phyloP scores from a whole-genome alignment of 2,113 vertebrate genomes.

The Nycticryphes semicollaris region DNA sequence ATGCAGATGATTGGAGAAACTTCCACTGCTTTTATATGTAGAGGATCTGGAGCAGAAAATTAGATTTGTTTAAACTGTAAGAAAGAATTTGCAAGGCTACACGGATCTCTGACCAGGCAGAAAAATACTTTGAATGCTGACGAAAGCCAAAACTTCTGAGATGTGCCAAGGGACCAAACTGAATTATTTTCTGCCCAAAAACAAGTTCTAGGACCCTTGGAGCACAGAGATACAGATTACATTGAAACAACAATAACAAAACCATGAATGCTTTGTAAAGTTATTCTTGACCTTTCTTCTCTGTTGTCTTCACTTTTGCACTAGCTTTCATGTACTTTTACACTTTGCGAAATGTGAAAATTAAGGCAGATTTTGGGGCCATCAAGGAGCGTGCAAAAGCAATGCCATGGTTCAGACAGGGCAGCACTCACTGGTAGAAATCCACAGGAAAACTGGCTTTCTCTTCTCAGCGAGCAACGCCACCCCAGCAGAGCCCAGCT shows the following conservation, averaged over 20 bases:
- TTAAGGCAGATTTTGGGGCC: not conserved
- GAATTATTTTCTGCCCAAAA: not conserved
- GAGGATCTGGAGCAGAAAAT: slow-evolving; percentile 31
- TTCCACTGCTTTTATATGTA: not conserved
- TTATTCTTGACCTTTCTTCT: not conserved
- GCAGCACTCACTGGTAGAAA: not conserved
- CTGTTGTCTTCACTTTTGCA: not conserved
- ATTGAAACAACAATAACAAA: not conserved
- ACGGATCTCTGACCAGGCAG: not conserved
- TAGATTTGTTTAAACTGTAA: not conserved
- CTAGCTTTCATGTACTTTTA: not conserved
- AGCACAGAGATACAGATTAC: not conserved
- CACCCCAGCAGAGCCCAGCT: not conserved
- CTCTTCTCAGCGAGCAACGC: not conserved
- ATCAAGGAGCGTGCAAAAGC: not conserved
- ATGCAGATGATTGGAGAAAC: not conserved
- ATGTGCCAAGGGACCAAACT: not conserved
- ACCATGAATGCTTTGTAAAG: not conserved
- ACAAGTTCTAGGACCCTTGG: not conserved
- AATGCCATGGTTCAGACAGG: not conserved
- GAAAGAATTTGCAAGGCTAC: not conserved
- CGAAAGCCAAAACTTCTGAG: not conserved
- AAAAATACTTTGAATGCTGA: not conserved
- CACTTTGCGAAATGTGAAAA: not conserved
- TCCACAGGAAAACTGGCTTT: not conserved